phyloP scores from a whole-genome alignment of 2,797 vertebrate species.

The Pyrrhura leucotis region DNA sequence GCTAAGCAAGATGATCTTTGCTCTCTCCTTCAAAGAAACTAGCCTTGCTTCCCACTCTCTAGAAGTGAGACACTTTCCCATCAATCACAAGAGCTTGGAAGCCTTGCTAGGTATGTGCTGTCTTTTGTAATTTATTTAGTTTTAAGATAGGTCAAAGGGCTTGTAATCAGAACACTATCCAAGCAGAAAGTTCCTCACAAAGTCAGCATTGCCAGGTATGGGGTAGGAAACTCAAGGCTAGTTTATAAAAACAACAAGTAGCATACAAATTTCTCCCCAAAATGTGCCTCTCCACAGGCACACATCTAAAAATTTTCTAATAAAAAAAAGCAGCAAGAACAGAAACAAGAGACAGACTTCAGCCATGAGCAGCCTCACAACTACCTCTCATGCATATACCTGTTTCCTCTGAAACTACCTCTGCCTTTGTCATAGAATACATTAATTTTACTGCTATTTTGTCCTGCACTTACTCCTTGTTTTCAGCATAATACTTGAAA shows the following conservation, averaged over 20 bases:
- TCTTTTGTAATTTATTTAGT: neutral
- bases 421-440: neutral
- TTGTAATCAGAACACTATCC: neutral
- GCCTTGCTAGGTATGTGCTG: neutral
- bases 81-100: neutral
- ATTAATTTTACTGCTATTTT: neutral
- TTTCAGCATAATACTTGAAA: neutral
- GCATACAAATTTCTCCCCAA: fast-evolving
- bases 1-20: neutral
- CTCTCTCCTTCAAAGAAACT: neutral
- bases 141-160: neutral
- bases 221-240: neutral
- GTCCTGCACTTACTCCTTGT: neutral
- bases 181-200: neutral
- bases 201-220: neutral
- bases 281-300: neutral
- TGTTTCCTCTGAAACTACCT: neutral
- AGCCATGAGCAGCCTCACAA: neutral
- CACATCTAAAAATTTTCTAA: neutral
- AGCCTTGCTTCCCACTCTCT: neutral
- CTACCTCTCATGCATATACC: neutral
- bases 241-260: neutral
- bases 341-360: neutral
- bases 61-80: neutral
- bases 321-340: neutral